phyloP scores from a whole-genome alignment of 2,888 invertebrate species.

The Petrolisthes cinctipes region DNA sequence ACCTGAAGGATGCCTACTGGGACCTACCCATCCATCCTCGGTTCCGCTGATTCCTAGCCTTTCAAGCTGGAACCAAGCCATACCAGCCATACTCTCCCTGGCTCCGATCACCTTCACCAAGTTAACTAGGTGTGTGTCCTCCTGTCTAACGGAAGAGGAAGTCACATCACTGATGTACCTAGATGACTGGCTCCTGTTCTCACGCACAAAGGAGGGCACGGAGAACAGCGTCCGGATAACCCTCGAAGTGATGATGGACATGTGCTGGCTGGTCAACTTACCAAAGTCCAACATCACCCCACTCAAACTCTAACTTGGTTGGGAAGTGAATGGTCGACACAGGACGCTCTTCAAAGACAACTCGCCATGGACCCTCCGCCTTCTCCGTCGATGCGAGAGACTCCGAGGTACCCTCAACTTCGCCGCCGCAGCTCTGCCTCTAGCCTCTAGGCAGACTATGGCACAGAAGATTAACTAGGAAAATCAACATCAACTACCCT shows the following conservation, averaged over 20 bases:
- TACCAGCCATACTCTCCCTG: no score
- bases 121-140: no score
- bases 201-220: no score
- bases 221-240: background rate
- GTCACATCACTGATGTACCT: background rate
- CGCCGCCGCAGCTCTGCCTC: background rate
- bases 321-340: background rate
- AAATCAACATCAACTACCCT: background rate
- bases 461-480: background rate
- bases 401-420: background rate
- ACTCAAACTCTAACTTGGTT: constrained; percentile 8
- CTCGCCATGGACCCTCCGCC: background rate
- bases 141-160: background rate
- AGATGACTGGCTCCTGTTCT: background rate
- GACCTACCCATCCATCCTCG: background rate
- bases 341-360: background rate
- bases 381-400: background rate
- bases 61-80: no score
- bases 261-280: background rate
- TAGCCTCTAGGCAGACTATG: no score
- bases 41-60: no score
- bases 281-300: no score
- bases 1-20: constrained; percentile 1
- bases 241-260: background rate
- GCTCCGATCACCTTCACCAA: no score